Evolutionary conservation across 2,797 vertebrate species (phyloP).

Genomic region (Pseudochirops corinnae): DNA sequence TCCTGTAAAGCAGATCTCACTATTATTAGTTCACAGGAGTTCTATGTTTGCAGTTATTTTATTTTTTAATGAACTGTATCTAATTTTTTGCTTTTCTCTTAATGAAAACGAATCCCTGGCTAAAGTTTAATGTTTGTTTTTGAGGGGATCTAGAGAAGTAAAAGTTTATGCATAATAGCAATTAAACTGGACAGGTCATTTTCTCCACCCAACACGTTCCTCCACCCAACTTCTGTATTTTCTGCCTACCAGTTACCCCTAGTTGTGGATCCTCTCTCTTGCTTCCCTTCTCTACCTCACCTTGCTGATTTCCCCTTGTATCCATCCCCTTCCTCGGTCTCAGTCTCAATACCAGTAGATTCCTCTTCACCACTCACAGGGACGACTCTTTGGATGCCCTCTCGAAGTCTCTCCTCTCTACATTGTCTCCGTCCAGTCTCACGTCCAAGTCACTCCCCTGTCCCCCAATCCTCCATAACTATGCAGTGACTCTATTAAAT

Average conservation of each 20-base stretch:
- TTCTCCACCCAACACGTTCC: neutral
- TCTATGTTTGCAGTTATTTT: neutral
- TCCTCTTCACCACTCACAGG: neutral
- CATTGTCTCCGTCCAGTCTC: neutral
- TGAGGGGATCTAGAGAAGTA: neutral
- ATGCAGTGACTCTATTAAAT: rapidly evolving
- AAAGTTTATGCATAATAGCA: neutral
- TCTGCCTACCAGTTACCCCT: no score
- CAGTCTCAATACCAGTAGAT: rapidly evolving
- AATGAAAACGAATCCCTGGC: neutral
- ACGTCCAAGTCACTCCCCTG: neutral
- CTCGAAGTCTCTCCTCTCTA: neutral
- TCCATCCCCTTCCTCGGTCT: no score
- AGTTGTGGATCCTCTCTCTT: neutral
- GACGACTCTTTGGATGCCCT: neutral
- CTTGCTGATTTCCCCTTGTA: neutral
- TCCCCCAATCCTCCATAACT: neutral
- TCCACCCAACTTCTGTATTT: neutral
- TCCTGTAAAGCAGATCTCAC: neutral
- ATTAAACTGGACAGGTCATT: neutral
- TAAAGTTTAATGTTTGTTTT: neutral
- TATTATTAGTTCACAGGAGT: neutral
- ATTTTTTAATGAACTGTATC: neutral
- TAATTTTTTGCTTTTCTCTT: neutral
- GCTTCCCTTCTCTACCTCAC: neutral